Evolutionary conservation across 35 echinoderm and acorn worm genomes (phyloP).

Genomic region (Lytechinus variegatus): DNA sequence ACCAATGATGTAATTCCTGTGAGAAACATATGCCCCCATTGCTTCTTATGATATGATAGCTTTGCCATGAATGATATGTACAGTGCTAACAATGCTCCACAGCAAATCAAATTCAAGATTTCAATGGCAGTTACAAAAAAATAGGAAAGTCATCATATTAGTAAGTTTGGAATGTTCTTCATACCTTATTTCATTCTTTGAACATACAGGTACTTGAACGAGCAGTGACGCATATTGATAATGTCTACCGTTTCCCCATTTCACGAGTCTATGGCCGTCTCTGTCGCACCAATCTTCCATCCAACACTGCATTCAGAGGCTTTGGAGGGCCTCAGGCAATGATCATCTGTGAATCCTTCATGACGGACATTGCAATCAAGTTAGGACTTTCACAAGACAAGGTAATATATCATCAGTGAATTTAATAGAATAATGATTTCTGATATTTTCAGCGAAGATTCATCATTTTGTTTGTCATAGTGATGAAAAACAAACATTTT

Average conservation of each 20-base stretch:
- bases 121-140: too few species aligned
- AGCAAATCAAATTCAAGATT: too few species aligned
- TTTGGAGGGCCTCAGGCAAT: slow-evolving; percentile 69
- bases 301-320: slow-evolving; percentile 72
- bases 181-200: not conserved
- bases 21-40: too few species aligned
- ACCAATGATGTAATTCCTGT: too few species aligned
- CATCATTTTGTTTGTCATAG: too few species aligned
- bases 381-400: slow-evolving; percentile 57
- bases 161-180: not conserved
- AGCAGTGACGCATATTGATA: slow-evolving; percentile 46
- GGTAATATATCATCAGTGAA: slow-evolving; percentile 9
- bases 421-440: not conserved
- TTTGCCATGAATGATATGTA: too few species aligned
- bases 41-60: too few species aligned
- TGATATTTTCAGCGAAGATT: not conserved
- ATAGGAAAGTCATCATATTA: too few species aligned
- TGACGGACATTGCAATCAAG: slow-evolving; percentile 59
- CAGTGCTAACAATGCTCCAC: too few species aligned
- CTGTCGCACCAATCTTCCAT: slow-evolving; percentile 73
- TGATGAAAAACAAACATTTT: too few species aligned
- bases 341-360: slow-evolving; percentile 59
- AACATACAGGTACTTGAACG: slow-evolving; percentile 53
- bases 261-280: slow-evolving; percentile 30
- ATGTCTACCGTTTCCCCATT: slow-evolving; percentile 56